Evolutionary conservation across 1,140 invertebrate species (phyloP).

Genomic region (Anoplolepis gracilipes): DNA sequence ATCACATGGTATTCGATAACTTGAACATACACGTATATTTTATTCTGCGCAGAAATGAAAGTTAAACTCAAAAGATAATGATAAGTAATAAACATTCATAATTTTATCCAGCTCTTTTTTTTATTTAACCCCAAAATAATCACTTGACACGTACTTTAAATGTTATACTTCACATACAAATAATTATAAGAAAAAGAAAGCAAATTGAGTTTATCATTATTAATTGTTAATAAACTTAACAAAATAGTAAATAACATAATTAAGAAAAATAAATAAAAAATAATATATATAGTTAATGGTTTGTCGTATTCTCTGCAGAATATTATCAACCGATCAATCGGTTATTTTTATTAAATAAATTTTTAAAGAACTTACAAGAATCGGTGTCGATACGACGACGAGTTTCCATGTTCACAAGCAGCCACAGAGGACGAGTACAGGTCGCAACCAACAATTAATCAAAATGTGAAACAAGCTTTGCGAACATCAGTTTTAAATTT

Average conservation of each 20-base stretch:
- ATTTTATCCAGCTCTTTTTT: background rate
- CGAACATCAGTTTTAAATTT: background rate
- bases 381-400: slow-evolving; percentile 47
- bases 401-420: slow-evolving; percentile 41
- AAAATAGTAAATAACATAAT: background rate
- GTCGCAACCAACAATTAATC: background rate
- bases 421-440: background rate
- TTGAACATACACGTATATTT: background rate
- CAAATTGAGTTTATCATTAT: background rate
- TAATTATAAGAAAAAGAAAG: background rate
- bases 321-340: background rate
- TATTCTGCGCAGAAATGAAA: background rate
- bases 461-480: background rate
- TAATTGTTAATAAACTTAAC: background rate
- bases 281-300: background rate
- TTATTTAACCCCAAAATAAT: background rate
- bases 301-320: background rate
- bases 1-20: background rate
- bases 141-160: background rate
- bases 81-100: background rate
- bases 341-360: background rate
- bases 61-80: background rate
- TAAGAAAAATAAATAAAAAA: background rate
- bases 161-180: background rate
- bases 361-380: slow-evolving; percentile 49